Evolutionary conservation across 2,888 invertebrate species (phyloP), one percentile per base, ranked within the genome.

Genomic region (Philereme transversata): DNA sequence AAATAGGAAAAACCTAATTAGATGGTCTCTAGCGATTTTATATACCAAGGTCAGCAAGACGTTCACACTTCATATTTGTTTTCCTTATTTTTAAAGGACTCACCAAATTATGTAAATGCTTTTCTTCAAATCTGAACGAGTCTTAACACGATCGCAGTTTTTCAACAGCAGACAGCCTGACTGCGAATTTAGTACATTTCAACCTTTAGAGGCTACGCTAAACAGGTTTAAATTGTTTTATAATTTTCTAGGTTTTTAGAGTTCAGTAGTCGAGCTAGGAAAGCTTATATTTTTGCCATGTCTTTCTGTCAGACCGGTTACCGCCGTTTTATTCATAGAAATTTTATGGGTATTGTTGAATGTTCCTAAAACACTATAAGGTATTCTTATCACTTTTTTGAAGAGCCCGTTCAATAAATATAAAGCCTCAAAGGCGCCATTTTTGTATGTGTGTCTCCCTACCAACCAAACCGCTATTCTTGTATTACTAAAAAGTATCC

Each of bases 81-180:
- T 9, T 43, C 7, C 43, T 43, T 43, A 43, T 43, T 7, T 45
- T 11, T 22, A 44, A 44, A 44, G n/a, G 7, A 38, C 8, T 9
- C n/a, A 5, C 5, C 5, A 5, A 7, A 11, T 11, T 44, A 44
- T 11, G 11, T 44, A 10, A 44, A 44, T 44, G 11, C 3, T 44
- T 41, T 38, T 41, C 41, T 41, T 11, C 11, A 44, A 44, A 11
- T 44, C 44, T 44, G 5, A 44, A 10, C 44, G 4, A 1, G 44
- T 44, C 22, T 4, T 45, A 45, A 45, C 6, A 22, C 22, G 45
- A 22, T 45, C 45, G 45, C 36, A 36, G 52, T 49, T 55, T 52
- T 46, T 47, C 52, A 50, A 49, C 51, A 56, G 59, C 53, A 63
- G 63, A 63, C 63, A 63, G 63, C 59, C 52, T 63, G 63, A 63